Base-by-base conservation (phyloP, 2,888 invertebrate genomes). In the Mesorhabditis sp. region DNA sequence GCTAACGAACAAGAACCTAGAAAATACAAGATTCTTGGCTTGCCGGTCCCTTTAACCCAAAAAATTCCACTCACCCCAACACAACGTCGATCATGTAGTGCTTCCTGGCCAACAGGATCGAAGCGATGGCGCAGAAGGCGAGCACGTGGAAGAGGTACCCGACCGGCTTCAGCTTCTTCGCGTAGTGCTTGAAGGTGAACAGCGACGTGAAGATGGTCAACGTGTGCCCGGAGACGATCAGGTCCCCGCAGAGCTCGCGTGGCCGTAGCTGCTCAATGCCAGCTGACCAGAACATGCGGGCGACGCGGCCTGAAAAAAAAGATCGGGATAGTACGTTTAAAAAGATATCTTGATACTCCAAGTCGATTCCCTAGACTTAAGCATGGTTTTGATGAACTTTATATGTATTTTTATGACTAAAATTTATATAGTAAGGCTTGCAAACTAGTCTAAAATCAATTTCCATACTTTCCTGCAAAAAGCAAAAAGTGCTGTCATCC, bases 211-310 rank as follows among this genome's bases (percentile, higher is more conserved):
- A 80, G 62, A 83, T 76, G 4, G 80, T 82, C 5, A 83, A 70
- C 5, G 85, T 85, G 69, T 85, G 85, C 5, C 85, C 85, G 50
- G 80, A 80, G 62, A 85, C 85, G 42, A 85, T 83, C 50, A 85
- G 67, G 73, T 85, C 85, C 5, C 85, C 85, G 62, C 85, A 85
- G 10, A 85, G 70, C 65, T 79, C 79, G 3, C 81, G 66, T 3
- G 76, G 79, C 10, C 76, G 58, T n/a, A 50, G n/a, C 58, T 50
- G 58, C 58, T 83, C 83, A 61, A 83, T 83, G 63, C 83, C 83
- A 4, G 82, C 82, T n/a, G 80, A 80, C 83, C 82, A 83, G 73
- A 83, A 83, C 73, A 80, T 83, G 70, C 75, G 68, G 5, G 73
- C 68, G 3, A 84, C 79, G 50, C 84, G 73, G 4, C 69, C 67